These are phyloP conservation scores for Bostrychus sinensis DNA, from an alignment of 2,113 vertebrate genomes.

Conservation along the genomic window DNA sequence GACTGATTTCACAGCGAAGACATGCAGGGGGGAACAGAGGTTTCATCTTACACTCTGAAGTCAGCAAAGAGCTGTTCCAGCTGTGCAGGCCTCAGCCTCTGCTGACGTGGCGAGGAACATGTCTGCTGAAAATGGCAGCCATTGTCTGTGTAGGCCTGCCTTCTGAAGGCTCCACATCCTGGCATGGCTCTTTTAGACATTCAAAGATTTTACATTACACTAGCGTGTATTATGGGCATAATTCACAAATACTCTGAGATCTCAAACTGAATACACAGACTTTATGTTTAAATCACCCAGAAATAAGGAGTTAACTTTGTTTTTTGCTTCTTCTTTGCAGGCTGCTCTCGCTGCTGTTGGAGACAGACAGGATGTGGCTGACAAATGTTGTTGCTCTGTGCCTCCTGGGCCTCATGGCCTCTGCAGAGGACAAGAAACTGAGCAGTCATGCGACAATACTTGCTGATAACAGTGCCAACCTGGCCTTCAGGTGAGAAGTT, in stretches of 20 bases:
- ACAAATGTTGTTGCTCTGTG: constrained; percentile 72
- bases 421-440: constrained; percentile 81
- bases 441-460: constrained; percentile 85
- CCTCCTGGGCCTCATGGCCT: constrained; percentile 71
- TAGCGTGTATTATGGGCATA: too few species aligned
- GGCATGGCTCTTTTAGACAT: neutral
- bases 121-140: constrained; percentile 34
- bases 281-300: neutral
- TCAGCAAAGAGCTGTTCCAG: constrained; percentile 18
- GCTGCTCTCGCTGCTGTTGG: constrained; percentile 35
- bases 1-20: neutral
- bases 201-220: neutral
- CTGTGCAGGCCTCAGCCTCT: constrained; percentile 23
- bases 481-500: constrained; percentile 85
- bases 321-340: constrained; percentile 43
- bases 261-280: constrained; percentile 3
- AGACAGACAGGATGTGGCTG: constrained; percentile 84
- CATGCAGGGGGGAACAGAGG: constrained; percentile 4
- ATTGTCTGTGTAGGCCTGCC: constrained; percentile 17
- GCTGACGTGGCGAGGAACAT: constrained; percentile 68
- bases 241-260: neutral
- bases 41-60: constrained; percentile 26
- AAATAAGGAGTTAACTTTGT: neutral
- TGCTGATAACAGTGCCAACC: constrained; percentile 86
- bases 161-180: neutral